Evolutionary conservation across 2,113 vertebrate species (phyloP).

Genomic region (Takifugu flavidus): DNA sequence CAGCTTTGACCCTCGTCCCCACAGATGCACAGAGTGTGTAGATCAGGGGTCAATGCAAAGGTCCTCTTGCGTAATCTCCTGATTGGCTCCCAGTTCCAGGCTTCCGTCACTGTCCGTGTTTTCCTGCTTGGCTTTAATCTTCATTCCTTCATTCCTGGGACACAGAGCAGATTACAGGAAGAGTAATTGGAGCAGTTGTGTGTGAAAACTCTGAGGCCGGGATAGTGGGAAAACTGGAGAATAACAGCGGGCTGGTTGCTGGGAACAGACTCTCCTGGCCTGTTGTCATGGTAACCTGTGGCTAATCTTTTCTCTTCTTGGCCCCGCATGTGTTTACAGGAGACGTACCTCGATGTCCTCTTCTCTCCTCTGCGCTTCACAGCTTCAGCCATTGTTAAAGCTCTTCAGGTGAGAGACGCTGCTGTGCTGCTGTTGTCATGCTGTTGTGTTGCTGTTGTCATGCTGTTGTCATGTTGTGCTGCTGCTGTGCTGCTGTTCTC

Average conservation of each 20-base stretch:
- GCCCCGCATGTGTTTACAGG: slow-evolving; percentile 64
- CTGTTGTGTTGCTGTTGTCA: too few species aligned
- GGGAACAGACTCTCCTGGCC: neutral
- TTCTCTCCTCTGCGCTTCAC: slow-evolving; percentile 84
- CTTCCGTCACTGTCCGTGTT: neutral
- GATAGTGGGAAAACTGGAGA: neutral
- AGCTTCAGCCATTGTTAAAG: slow-evolving; percentile 84
- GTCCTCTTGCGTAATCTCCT: neutral
- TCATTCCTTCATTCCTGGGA: neutral
- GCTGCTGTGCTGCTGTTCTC: too few species aligned
- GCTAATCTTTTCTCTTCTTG: neutral
- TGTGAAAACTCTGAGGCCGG: too few species aligned
- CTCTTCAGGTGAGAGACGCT: slow-evolving; percentile 34
- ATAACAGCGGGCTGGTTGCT: neutral
- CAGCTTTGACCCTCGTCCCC: too few species aligned
- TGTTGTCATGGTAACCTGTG: neutral
- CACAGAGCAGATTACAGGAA: too few species aligned
- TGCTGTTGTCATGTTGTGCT: too few species aligned
- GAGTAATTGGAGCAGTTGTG: too few species aligned
- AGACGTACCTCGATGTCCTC: slow-evolving; percentile 84
- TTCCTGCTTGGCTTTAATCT: neutral
- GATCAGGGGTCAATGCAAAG: neutral
- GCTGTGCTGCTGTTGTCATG: neutral
- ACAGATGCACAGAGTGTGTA: neutral
- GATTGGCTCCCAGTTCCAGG: too few species aligned